phyloP scores from a whole-genome alignment of 2,888 invertebrate species.

The Hirtodrosophila cameraria region DNA sequence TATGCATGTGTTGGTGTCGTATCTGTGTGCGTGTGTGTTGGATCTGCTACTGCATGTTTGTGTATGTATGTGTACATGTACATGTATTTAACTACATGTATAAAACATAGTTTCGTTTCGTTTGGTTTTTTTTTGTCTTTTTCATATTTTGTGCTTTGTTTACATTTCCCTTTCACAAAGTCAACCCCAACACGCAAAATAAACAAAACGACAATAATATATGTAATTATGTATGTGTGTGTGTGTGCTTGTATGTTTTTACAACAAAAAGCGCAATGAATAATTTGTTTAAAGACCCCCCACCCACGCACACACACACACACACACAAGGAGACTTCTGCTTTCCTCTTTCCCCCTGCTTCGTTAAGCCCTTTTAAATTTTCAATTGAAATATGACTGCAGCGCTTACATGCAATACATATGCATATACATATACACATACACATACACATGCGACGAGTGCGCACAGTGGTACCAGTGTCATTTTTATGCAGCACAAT shows the following conservation, averaged over 20 bases:
- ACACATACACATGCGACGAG: constrained; percentile 13
- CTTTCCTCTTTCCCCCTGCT: constrained; percentile 2
- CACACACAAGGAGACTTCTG: background rate
- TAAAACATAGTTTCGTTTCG: constrained; percentile 22
- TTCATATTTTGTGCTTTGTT: constrained; percentile 64
- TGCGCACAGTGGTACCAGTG: constrained; percentile 41
- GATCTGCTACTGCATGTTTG: constrained; percentile 11
- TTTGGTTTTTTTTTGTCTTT: constrained; percentile 20
- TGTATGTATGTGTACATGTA: background rate
- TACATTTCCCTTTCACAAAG: constrained; percentile 73
- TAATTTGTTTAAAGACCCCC: constrained; percentile 69
- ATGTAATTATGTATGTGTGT: too few relatives aligned
- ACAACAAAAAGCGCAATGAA: constrained; percentile 47
- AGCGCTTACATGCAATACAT: constrained; percentile 21
- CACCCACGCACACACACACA: constrained; percentile 2
- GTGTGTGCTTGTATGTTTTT: too few relatives aligned
- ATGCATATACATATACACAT: constrained; percentile 8
- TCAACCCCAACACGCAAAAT: constrained; percentile 11
- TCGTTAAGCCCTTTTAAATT: constrained; percentile 62
- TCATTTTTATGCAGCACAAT: background rate
- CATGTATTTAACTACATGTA: background rate
- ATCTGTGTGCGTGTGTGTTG: constrained; percentile 17
- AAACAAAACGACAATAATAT: constrained; percentile 26
- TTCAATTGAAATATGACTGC: constrained; percentile 74
- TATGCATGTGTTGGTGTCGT: constrained; percentile 13